Evolutionary conservation across 1,140 invertebrate genomes (phyloP), one percentile per base, ranked within the genome.

Genomic region (Drosophila equinoxialis): DNA sequence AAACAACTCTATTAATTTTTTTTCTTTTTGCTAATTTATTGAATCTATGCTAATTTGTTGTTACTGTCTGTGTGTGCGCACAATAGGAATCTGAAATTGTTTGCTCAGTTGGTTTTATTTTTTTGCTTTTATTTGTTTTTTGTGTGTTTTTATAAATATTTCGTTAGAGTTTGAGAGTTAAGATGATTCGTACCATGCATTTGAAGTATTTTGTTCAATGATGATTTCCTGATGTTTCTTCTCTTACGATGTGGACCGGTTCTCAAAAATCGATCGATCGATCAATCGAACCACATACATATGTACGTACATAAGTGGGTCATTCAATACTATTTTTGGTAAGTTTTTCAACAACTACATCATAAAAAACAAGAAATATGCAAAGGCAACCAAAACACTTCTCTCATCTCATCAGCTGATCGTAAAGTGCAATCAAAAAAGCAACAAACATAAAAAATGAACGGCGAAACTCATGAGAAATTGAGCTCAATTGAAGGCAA

Each of bases 401-500:
- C 6, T 33, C 6, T 35, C 26, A 55, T 41, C 55, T 51, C 65
- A 70, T 68, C 77, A 86, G 82, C 83, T 84, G 83, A 83, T 89
- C 77, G 62, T 68, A 63, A 78, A 85, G 81, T 87, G 71, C 78
- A 83, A 64, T 68, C 35, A 70, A 42, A 37, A 48, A 65, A 35
- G 59, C 20, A 23, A 39, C 68, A 30, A 65, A 35, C 14, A 35
- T 57, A 51, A 30, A 42, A 39, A 63, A 51, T 17, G 11, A 65
- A 68, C 58, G 3, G 45, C 45, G 17, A 66, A 33, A 75, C 75
- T 70, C 65, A 70, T 68, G 73, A 90, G 45, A 23, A 51, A 87
- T 90, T 86, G 77, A 77, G 80, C 80, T 83, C 74, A 90, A 90
- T 90, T 90, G 82, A 71, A 81, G 66, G 71, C 81, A 90, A 90